Conservation (phyloP, 2,888 invertebrate genomes). For the Willowsia nigromaculata region DNA sequence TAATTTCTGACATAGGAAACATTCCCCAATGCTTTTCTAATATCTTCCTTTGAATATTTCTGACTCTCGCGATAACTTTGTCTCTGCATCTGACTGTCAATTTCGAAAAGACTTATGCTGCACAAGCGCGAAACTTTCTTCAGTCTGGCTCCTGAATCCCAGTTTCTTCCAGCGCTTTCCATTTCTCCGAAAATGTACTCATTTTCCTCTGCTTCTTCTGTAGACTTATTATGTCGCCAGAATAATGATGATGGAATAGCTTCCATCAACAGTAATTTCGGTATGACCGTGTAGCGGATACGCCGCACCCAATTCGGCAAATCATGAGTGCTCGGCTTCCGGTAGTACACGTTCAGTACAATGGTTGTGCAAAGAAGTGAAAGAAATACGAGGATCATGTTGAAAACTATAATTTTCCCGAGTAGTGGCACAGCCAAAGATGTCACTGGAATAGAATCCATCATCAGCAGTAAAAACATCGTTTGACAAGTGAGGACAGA, state of each 20-base stretch:
- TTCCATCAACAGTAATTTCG: neutral
- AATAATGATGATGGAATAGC: neutral
- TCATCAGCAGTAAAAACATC: conserved; percentile 32
- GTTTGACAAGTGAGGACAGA: neutral
- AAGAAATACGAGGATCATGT: conserved; percentile 7
- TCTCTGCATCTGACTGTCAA: neutral
- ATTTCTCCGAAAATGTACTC: neutral
- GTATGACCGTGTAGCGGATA: neutral
- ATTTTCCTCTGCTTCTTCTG: too few relatives aligned
- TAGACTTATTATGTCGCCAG: too few relatives aligned
- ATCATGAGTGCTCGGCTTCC: neutral
- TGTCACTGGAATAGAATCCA: conserved; percentile 8
- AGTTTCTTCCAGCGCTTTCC: neutral
- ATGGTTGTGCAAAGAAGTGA: conserved; percentile 14
- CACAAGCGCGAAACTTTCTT: neutral
- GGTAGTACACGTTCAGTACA: conserved; percentile 16
- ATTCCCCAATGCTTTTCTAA: neutral
- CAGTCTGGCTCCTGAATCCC: neutral
- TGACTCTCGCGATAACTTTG: neutral
- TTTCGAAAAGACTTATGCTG: neutral
- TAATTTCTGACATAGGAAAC: neutral
- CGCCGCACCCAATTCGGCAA: neutral
- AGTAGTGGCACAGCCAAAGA: conserved; percentile 29
- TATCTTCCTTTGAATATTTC: neutral
- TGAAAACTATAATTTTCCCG: conserved; percentile 24